Conservation (phyloP, 2,797 vertebrate genomes). For the Alauda arvensis region DNA sequence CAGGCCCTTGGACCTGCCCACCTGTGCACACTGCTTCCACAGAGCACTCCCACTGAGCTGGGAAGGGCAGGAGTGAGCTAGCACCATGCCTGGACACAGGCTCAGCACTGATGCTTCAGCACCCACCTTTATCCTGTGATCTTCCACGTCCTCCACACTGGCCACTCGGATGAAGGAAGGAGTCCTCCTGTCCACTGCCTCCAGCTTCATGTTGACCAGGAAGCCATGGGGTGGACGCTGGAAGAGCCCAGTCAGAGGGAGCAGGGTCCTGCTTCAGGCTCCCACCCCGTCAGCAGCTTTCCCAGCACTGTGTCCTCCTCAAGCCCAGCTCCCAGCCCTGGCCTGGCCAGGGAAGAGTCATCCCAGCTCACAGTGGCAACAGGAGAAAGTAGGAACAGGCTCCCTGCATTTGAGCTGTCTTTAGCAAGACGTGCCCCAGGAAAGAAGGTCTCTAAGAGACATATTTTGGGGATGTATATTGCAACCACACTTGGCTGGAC, state of each 20-base stretch:
- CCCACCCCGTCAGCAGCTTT: rapidly evolving
- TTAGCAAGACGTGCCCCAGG: neutral
- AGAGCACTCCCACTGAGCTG: neutral
- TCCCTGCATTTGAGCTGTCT: neutral
- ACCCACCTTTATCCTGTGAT: slow-evolving; percentile 90
- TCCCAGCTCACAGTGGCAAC: neutral
- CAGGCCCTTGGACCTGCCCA: neutral
- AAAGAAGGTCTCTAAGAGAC: neutral
- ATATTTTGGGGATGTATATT: neutral
- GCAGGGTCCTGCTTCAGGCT: neutral
- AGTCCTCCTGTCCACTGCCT: slow-evolving; percentile 91
- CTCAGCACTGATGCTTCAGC: neutral
- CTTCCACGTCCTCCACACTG: slow-evolving; percentile 90
- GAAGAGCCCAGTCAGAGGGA: neutral
- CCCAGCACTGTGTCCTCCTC: neutral
- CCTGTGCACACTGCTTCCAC: neutral
- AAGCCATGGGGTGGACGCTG: slow-evolving; percentile 89
- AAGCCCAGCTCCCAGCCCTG: neutral
- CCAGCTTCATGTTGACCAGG: slow-evolving; percentile 92
- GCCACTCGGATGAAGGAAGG: slow-evolving; percentile 90
- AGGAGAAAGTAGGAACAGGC: neutral
- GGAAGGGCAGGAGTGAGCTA: neutral
- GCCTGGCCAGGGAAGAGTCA: neutral
- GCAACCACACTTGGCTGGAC: neutral
- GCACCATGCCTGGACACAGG: neutral